A percentile compares a stretch with the other conserved stretches of the same genome.
These are phyloP conservation scores for Drosophila sp. DNA, from an alignment of 1,140 invertebrate genomes.

Conservation along the genomic window DNA sequence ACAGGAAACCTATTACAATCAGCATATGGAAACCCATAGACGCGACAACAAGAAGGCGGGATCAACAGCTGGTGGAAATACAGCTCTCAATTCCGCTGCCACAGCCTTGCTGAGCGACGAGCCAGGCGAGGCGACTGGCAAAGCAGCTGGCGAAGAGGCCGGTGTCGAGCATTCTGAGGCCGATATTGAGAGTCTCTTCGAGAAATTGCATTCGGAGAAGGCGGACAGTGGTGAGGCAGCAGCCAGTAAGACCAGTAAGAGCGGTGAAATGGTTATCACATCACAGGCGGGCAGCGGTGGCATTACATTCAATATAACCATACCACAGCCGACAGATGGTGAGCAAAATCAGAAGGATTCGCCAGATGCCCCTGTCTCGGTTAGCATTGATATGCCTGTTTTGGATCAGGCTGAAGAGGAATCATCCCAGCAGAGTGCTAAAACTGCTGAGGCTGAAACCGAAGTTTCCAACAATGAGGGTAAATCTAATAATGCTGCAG, in stretches of 20 bases:
- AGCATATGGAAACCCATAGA: constrained; percentile 82
- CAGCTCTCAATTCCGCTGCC: constrained; percentile 62
- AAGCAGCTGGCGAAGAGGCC: constrained; percentile 38
- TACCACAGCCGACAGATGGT: constrained; percentile 69
- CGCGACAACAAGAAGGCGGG: constrained; percentile 63
- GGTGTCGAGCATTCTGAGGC: constrained; percentile 68
- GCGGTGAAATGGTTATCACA: constrained; percentile 77
- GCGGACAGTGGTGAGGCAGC: constrained; percentile 53
- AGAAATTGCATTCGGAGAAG: constrained; percentile 83
- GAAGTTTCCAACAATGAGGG: constrained; percentile 35
- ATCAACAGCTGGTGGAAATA: constrained; percentile 33
- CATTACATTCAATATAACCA: constrained; percentile 83
- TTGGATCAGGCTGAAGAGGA: constrained; percentile 80
- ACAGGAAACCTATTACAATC: constrained; percentile 82
- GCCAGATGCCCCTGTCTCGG: constrained; percentile 69
- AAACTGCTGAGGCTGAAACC: constrained; percentile 23
- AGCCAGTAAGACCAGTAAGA: constrained; percentile 42
- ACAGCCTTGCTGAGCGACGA: constrained; percentile 74
- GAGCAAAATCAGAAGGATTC: constrained; percentile 64
- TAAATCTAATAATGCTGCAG: constrained; percentile 47
- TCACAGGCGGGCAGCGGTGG: constrained; percentile 79
- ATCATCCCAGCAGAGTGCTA: constrained; percentile 59
- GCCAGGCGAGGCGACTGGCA: constrained; percentile 35
- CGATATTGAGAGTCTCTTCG: constrained; percentile 82
- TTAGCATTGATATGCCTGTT: constrained; percentile 81